Evolutionary conservation across 92 coral and sea anemone species (phyloP).

Genomic region (Meandrina meandrites): DNA sequence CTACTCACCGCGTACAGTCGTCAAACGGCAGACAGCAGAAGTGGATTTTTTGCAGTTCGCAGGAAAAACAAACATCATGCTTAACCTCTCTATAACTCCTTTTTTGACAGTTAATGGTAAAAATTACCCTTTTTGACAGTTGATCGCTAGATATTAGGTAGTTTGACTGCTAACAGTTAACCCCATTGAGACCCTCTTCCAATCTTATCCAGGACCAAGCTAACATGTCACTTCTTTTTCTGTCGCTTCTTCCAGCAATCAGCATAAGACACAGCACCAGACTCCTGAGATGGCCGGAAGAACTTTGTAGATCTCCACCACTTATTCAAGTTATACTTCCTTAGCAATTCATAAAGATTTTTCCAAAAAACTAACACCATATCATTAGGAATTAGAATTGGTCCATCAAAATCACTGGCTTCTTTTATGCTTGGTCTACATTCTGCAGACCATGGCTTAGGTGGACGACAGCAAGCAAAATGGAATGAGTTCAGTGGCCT

Average conservation of each 20-base stretch:
- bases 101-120: too few species aligned
- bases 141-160: too few species aligned
- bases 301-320: slow-evolving; percentile 84
- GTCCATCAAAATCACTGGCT: slow-evolving; percentile 55
- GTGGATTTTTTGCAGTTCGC: too few species aligned
- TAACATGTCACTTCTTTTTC: background rate
- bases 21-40: too few species aligned
- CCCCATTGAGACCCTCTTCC: too few species aligned
- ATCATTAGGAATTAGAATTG: slow-evolving; percentile 52
- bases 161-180: too few species aligned
- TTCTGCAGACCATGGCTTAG: slow-evolving; percentile 75
- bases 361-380: slow-evolving; percentile 75
- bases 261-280: slow-evolving; percentile 44
- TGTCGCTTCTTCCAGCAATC: slow-evolving; percentile 40
- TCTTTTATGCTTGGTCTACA: slow-evolving; percentile 76
- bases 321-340: slow-evolving; percentile 50
- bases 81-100: too few species aligned
- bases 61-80: too few species aligned
- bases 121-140: too few species aligned
- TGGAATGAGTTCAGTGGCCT: slow-evolving; percentile 79
- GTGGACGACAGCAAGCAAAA: slow-evolving; percentile 74
- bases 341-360: slow-evolving; percentile 61
- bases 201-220: too few species aligned
- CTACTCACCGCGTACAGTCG: too few species aligned
- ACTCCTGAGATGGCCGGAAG: slow-evolving; percentile 58